These are phyloP conservation scores for Leptinotarsa lineolata DNA, from an alignment of 1,140 invertebrate genomes.

Conservation along the genomic window DNA sequence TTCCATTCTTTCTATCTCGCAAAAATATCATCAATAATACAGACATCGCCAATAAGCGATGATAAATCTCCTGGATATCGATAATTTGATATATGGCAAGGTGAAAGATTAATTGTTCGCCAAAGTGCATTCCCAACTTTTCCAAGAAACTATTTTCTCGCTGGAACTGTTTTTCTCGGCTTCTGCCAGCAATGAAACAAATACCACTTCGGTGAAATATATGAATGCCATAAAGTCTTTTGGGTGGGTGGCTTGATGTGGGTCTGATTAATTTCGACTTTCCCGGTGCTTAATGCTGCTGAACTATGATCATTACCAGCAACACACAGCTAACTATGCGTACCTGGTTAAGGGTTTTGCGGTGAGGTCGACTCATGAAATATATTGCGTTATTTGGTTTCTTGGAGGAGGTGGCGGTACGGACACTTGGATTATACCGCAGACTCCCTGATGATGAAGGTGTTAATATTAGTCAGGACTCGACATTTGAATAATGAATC, in stretches of 20 bases:
- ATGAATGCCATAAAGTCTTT: constrained; percentile 21
- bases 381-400: constrained; percentile 7
- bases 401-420: neutral
- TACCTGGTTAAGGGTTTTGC: constrained; percentile 24
- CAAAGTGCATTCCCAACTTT: constrained; percentile 14
- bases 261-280: constrained; percentile 30
- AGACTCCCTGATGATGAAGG: too few species aligned
- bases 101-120: constrained; percentile 23
- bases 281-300: constrained; percentile 20
- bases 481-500: too few species aligned
- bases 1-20: neutral
- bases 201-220: constrained; percentile 23
- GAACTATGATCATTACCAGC: constrained; percentile 31
- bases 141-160: constrained; percentile 11
- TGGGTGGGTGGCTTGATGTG: constrained; percentile 23
- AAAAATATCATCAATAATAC: constrained; percentile 16
- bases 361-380: constrained; percentile 3
- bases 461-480: too few species aligned
- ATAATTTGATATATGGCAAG: constrained; percentile 22
- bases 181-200: constrained; percentile 18
- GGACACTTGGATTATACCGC: too few species aligned
- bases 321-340: constrained; percentile 28
- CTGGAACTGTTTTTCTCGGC: constrained; percentile 5
- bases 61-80: constrained; percentile 9
- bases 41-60: constrained; percentile 3